Evolutionary conservation across 2,888 invertebrate species (phyloP), one percentile per base, ranked within the genome.

Genomic region (Luperina nickerlii): DNA sequence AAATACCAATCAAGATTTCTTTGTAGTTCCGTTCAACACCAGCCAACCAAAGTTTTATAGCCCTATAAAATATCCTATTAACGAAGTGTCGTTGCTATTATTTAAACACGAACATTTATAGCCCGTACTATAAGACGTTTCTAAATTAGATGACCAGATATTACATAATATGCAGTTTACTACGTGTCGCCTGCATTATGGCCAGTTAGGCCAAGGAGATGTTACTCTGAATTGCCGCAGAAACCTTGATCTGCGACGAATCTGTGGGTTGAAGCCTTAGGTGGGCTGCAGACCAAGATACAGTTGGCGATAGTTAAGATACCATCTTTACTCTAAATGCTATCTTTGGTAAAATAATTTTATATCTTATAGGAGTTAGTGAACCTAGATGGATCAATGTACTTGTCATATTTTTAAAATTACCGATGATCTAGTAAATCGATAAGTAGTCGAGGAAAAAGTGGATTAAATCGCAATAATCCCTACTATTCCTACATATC

Each of bases 101-200:
- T 84, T 76, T 85, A 74, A 76, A 76, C 38, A 54, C 63, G 18
- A 60, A 38, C n/a, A 20, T 85, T 76, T 76, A 80, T 83, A 60
- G 76, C n/a, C 24, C 9, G 38, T 62, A 66, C 48, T 76, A 71
- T 79, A 79, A 71, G 76, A 65, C 78, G 81, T 73, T 81, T 80
- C 79, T 87, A 79, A 82, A 87, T 87, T 78, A 81, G 87, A 82
- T 84, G 84, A 81, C 67, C 84, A 81, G 82, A 72, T 71, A 65
- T 87, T 82, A 32, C 85, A 85, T 83, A 83, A 85, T 76, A 54
- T 63, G 62, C n/a, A 74, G 42, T 81, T 72, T 80, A 79, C 62
- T 73, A 69, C 69, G 27, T 77, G 27, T 77, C 54, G 51, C 20
- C 27, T 78, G 77, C 78, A 74, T n/a, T 77, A 67, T 75, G 45